A percentile compares a stretch with the other conserved stretches of the same genome.
These are phyloP conservation scores for Neocrepidodera transversa DNA, from an alignment of 2,888 invertebrate genomes.

Conservation along the genomic window DNA sequence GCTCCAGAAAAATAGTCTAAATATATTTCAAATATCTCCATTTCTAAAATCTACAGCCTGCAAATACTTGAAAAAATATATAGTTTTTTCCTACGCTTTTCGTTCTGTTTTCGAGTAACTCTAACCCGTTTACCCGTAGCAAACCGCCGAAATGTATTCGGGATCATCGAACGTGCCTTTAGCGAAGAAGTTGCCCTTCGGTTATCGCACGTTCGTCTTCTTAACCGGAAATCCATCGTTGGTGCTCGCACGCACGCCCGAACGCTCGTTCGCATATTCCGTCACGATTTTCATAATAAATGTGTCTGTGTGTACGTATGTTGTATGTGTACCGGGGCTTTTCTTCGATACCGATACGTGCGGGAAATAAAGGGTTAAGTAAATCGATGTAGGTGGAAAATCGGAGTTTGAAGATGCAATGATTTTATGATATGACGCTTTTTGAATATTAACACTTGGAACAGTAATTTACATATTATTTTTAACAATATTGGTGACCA, in stretches of 20 bases:
- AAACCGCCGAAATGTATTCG: not conserved
- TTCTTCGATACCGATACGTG: not conserved
- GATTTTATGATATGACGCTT: not conserved
- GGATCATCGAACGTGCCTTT: constrained; percentile 40
- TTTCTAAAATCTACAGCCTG: no score
- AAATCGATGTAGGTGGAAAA: not conserved
- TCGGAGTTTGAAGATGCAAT: not conserved
- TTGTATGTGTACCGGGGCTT: constrained; percentile 40
- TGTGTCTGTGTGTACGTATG: constrained; percentile 29
- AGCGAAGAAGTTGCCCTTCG: constrained; percentile 50
- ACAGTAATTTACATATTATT: no score
- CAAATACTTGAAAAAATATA: no score
- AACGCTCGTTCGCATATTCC: constrained; percentile 53
- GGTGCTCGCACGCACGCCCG: constrained; percentile 57
- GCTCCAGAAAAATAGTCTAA: no score
- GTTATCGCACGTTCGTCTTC: constrained; percentile 62
- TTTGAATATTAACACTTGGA: not conserved
- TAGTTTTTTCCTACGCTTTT: no score
- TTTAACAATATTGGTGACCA: no score
- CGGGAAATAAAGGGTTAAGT: not conserved
- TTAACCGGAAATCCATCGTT: constrained; percentile 59
- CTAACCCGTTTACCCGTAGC: not conserved
- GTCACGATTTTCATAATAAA: constrained; percentile 50
- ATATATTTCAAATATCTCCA: no score
- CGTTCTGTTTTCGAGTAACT: no score